Evolutionary conservation across 2,113 vertebrate genomes (phyloP), one percentile per base, ranked within the genome.

Genomic region (Pipa parva): DNA sequence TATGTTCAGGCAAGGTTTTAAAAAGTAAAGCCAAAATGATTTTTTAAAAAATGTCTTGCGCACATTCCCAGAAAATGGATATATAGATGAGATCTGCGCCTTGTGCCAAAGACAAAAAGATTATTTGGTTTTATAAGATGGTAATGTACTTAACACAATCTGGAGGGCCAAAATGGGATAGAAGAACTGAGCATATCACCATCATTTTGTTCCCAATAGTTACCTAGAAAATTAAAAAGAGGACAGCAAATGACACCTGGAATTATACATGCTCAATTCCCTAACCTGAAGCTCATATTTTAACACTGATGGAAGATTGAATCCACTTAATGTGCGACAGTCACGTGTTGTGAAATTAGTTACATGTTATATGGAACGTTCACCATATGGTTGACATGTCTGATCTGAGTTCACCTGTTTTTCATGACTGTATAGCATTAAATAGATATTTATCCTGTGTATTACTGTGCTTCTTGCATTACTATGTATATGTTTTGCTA

Each of bases 11-110:
- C n/a, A n/a, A n/a, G n/a, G n/a, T n/a, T n/a, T n/a, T n/a, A n/a
- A n/a, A n/a, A n/a, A n/a, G n/a, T n/a, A n/a, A n/a, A n/a, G n/a
- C n/a, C n/a, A n/a, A n/a, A n/a, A n/a, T n/a, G n/a, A n/a, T n/a
- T n/a, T n/a, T n/a, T n/a, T n/a, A n/a, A n/a, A n/a, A n/a, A n/a
- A n/a, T n/a, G n/a, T n/a, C n/a, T 83, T 86, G 87, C 86, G 85
- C 74, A 79, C 76, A 80, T 85, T 85, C 85, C 85, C 87, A 80
- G 72, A 72, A 73, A 61, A 55, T 72, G 66, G 46, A 48, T 73
- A 75, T 83, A 78, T 79, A 78, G 71, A 9, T 18, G 61, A 63
- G 73, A 36, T 73, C 75, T 72, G 76, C 74, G 71, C 69, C 77
- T 75, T 70, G 79, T 72, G 63, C 55, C 63, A 56, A 73, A 77